A percentile compares a stretch with the other conserved stretches of the same genome.
Evolutionary conservation across 1,140 invertebrate genomes (phyloP).

Genomic region (Sycophila sp.): DNA sequence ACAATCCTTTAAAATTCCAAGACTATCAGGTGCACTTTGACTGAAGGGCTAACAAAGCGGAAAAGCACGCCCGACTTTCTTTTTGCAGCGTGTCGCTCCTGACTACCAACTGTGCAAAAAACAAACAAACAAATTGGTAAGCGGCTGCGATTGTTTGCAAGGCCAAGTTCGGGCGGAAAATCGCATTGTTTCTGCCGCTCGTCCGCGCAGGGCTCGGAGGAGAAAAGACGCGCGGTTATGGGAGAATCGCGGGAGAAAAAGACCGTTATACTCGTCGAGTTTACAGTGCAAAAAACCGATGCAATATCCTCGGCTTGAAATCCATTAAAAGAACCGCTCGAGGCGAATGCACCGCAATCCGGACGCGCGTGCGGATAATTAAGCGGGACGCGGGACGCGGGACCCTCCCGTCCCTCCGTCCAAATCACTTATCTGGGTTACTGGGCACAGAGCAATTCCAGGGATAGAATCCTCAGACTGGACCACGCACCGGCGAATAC

Average conservation of each 20-base stretch:
- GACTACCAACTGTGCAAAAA: too few species aligned
- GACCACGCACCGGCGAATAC: too few species aligned
- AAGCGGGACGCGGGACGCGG: too few species aligned
- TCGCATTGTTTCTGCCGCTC: too few species aligned
- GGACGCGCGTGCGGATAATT: not conserved
- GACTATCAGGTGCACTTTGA: too few species aligned
- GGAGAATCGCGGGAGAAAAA: not conserved
- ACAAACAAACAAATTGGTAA: too few species aligned
- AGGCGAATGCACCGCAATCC: not conserved
- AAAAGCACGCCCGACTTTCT: too few species aligned
- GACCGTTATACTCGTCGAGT: constrained; percentile 16
- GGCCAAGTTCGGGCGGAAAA: too few species aligned
- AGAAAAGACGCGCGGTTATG: not conserved
- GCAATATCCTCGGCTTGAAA: constrained; percentile 4
- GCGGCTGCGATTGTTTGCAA: too few species aligned
- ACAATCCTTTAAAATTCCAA: too few species aligned
- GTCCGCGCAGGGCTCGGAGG: not conserved
- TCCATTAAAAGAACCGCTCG: constrained; percentile 35
- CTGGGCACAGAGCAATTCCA: constrained; percentile 35
- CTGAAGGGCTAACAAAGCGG: too few species aligned
- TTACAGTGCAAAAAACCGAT: constrained; percentile 5
- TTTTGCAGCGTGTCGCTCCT: too few species aligned
- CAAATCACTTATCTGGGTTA: constrained; percentile 41
- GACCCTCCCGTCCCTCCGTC: not conserved
- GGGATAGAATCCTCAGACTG: constrained; percentile 7